Conservation (phyloP, 2,113 vertebrate species). For the Oriolus oriolus region DNA sequence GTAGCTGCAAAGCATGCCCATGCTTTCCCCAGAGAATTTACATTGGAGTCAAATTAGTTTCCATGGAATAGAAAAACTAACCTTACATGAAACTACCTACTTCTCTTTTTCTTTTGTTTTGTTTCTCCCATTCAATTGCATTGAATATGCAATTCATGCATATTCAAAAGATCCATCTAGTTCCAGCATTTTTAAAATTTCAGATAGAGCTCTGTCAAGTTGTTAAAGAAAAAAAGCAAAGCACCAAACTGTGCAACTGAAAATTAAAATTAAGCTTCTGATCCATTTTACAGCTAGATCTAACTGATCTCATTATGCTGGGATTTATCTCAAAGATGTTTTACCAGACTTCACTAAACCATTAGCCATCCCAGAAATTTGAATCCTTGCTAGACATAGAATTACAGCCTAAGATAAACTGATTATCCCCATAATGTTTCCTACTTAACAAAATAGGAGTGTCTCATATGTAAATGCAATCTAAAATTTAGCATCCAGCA, state of each 20-base stretch:
- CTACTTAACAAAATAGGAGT: constrained; percentile 44
- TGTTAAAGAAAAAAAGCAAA: constrained; percentile 16
- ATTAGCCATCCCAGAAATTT: constrained; percentile 54
- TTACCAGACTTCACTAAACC: constrained; percentile 41
- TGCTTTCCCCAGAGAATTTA: neutral
- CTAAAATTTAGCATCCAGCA: constrained; percentile 2
- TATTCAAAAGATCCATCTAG: constrained; percentile 30
- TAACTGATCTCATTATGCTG: constrained; percentile 52
- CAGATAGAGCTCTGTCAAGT: neutral
- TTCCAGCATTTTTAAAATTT: neutral
- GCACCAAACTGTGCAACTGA: neutral
- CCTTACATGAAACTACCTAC: neutral
- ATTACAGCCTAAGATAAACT: constrained; percentile 61
- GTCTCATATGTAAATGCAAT: constrained; percentile 55
- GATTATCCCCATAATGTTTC: constrained; percentile 44
- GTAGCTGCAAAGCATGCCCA: neutral
- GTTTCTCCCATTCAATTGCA: neutral
- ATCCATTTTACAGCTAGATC: constrained; percentile 43
- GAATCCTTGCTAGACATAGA: constrained; percentile 58
- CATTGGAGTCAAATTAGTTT: neutral
- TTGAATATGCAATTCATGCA: too few relatives aligned
- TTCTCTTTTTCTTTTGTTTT: neutral
- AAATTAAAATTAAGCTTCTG: constrained; percentile 37
- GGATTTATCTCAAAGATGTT: constrained; percentile 47
- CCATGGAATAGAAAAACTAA: neutral